Conservation (phyloP, 2,888 invertebrate species). For the Lasioglossum zephyrum region DNA sequence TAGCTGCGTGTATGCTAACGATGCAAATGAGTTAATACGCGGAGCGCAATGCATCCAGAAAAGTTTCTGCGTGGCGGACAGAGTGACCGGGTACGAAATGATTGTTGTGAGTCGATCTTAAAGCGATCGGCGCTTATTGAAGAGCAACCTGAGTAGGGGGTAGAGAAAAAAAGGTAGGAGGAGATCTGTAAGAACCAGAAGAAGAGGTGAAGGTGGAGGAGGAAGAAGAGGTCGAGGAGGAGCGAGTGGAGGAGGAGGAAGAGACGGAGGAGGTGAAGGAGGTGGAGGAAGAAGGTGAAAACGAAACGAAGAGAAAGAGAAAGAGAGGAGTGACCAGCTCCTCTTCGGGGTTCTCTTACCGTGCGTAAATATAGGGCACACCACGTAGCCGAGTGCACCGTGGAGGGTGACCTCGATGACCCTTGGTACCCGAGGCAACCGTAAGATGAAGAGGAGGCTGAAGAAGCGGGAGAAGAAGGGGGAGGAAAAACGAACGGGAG, state of each 20-base stretch:
- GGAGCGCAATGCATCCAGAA: not conserved
- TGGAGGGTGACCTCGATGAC: conserved; percentile 82
- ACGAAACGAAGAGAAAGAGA: conserved; percentile 20
- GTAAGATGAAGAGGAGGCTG: conserved; percentile 65
- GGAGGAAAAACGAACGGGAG: conserved; percentile 59
- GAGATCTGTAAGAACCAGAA: conserved; percentile 53
- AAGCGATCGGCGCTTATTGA: conserved; percentile 77
- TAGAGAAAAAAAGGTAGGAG: conserved; percentile 58
- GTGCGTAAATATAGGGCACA: conserved; percentile 84
- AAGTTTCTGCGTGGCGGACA: not conserved
- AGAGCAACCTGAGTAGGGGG: conserved; percentile 68
- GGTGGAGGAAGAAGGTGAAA: conserved; percentile 25
- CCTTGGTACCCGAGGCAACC: conserved; percentile 77
- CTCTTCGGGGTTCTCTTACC: conserved; percentile 80
- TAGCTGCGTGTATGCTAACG: not conserved
- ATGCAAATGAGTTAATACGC: not conserved
- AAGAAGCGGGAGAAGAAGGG: conserved; percentile 50
- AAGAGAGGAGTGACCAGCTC: conserved; percentile 60
- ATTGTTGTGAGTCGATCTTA: conserved; percentile 75
- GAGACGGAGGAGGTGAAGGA: conserved; percentile 26
- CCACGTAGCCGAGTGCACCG: conserved; percentile 80
- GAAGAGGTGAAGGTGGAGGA: conserved; percentile 25
- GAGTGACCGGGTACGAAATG: not conserved
- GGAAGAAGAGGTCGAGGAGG: conserved; percentile 28
- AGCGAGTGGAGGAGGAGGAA: conserved; percentile 16